phyloP scores from a whole-genome alignment of 2,888 invertebrate genomes.

The Nebria brevicollis region DNA sequence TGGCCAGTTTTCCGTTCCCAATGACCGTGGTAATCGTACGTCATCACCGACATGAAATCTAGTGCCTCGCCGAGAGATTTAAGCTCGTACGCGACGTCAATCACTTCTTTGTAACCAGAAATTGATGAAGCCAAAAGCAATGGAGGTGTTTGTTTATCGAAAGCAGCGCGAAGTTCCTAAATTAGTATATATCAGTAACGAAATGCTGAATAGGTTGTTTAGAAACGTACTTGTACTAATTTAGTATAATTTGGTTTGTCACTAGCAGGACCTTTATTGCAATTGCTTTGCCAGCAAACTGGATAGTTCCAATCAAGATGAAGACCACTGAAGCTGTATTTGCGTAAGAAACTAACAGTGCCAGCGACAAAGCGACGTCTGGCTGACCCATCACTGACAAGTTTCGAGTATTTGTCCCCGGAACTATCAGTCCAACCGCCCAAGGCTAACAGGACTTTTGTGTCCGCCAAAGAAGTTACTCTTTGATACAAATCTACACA shows the following conservation, averaged over 20 bases:
- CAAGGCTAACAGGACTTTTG: conserved; percentile 79
- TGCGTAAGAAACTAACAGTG: conserved; percentile 75
- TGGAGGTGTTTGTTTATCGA: conserved; percentile 71
- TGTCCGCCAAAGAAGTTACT: conserved; percentile 74
- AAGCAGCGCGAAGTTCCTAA: conserved; percentile 73
- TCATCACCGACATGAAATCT: conserved; percentile 87
- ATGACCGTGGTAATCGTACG: conserved; percentile 90
- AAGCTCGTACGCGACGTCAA: conserved; percentile 86
- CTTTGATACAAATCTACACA: conserved; percentile 79
- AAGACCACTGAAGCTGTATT: conserved; percentile 84
- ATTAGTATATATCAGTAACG: conserved; percentile 33
- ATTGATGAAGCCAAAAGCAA: conserved; percentile 83
- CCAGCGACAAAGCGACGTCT: conserved; percentile 77
- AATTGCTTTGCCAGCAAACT: conserved; percentile 92
- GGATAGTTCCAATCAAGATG: conserved; percentile 97
- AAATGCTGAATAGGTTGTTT: neutral
- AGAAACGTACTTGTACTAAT: conserved; percentile 71
- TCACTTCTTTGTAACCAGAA: conserved; percentile 91
- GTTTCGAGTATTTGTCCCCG: conserved; percentile 85
- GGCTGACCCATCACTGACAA: conserved; percentile 75
- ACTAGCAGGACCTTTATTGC: conserved; percentile 79
- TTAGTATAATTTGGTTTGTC: conserved; percentile 83
- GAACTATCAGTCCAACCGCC: conserved; percentile 97
- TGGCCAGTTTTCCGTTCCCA: conserved; percentile 86
- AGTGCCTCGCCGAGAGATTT: conserved; percentile 73